Base-by-base conservation (phyloP, 2,888 invertebrate species). In the Hemistola chrysoprasaria region DNA sequence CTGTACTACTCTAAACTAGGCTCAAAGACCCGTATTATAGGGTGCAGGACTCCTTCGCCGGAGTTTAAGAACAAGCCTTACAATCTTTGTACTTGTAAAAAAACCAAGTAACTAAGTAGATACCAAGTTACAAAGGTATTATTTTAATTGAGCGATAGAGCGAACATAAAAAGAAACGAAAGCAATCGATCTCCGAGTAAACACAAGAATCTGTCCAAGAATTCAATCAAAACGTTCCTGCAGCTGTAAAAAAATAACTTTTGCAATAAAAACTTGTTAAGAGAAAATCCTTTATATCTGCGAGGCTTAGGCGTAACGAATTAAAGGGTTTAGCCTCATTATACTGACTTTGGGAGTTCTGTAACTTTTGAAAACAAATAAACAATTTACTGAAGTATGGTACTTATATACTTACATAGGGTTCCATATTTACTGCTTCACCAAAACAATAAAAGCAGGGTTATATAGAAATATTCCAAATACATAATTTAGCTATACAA, bases 261-360 rank as follows among this genome's bases (percentile, higher is more conserved):
- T 31, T 43, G 50, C 57, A 56, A 61, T 61, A 52, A 55, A 46
- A 35, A 42, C 37, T 38, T 56, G 47, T 24, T 20, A 42, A 34
- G 38, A 38, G 39, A 49, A 49, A 53, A 51, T 51, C 59, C 56
- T 54, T 65, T 64, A 58, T 66, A 47, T 53, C 56, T 57, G 50
- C 53, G 65, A 66, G 61, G 56, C 48, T 59, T 61, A 42, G 53
- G 50, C 22, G 50, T 59, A 57, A 62, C 52, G 56, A 67, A 67
- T 66, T 65, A 67, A 63, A 54, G 54, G 56, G 55, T 50, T 56
- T 46, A 50, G 35, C 59, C 62, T 64, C 56, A 60, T 65, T 64
- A 57, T 50, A 42, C 48, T 25, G 32, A 47, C 42, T 59, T 45
- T 40, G 40, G 36, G 42, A 60, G 51, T 46, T 64, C 61, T 34